These are phyloP conservation scores for Sinelater perroti DNA, from an alignment of 2,888 invertebrate species.

Conservation along the genomic window DNA sequence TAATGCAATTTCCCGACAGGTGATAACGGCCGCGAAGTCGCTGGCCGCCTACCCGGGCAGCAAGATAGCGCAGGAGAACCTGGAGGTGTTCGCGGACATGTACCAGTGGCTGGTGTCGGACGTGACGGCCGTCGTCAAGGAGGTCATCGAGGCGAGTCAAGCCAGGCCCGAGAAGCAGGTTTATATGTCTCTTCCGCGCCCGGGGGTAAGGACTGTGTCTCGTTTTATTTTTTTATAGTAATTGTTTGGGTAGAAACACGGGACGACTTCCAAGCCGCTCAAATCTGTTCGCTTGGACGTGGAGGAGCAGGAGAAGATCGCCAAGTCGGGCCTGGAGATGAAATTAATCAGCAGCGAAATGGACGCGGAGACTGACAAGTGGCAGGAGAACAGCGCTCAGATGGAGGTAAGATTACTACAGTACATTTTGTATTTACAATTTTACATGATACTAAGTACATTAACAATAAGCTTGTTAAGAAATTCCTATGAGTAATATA, in stretches of 20 bases:
- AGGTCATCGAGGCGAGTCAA: conserved; percentile 83
- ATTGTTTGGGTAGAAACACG: conserved; percentile 81
- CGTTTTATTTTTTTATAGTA: conserved; percentile 43
- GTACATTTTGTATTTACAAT: not conserved
- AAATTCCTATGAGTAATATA: too few species aligned
- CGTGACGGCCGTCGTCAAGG: conserved; percentile 88
- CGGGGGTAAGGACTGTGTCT: conserved; percentile 75
- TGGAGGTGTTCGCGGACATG: conserved; percentile 94
- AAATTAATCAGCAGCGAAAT: conserved; percentile 95
- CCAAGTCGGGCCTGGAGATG: conserved; percentile 96
- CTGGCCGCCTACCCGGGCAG: conserved; percentile 91
- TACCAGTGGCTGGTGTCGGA: conserved; percentile 94
- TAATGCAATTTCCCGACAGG: conserved; percentile 51
- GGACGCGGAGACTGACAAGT: conserved; percentile 96
- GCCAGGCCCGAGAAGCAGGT: conserved; percentile 76
- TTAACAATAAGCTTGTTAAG: too few species aligned
- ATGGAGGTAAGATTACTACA: conserved; percentile 63
- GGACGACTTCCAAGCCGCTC: conserved; percentile 90
- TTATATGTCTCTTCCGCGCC: conserved; percentile 93
- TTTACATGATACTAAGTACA: too few species aligned
- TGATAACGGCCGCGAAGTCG: conserved; percentile 92
- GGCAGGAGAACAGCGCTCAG: conserved; percentile 78
- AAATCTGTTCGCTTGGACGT: conserved; percentile 90
- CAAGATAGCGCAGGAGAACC: conserved; percentile 95
- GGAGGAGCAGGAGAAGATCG: conserved; percentile 97